phyloP scores from a whole-genome alignment of 2,888 invertebrate genomes.

The Nomada ferruginata region DNA sequence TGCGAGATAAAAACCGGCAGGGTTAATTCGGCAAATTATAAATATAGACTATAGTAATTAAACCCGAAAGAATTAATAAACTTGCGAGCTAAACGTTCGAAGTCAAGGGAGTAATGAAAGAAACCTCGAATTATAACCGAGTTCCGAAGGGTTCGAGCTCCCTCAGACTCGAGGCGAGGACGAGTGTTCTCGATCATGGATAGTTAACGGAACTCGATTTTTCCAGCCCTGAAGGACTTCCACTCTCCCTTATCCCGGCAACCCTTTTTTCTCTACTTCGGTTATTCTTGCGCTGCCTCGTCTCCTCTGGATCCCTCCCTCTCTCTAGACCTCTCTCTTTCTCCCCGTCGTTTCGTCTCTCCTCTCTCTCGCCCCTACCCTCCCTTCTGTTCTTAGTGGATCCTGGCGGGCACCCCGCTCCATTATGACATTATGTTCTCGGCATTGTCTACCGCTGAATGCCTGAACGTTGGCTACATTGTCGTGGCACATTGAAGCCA shows the following conservation, averaged over 20 bases:
- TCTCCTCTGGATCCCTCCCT: constrained; percentile 4
- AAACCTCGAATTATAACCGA: neutral
- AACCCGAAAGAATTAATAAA: neutral
- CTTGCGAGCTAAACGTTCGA: neutral
- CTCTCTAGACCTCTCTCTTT: neutral
- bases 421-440: constrained; percentile 83
- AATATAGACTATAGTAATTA: neutral
- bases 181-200: constrained; percentile 72
- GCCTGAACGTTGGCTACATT: constrained; percentile 83
- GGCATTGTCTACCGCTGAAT: constrained; percentile 82
- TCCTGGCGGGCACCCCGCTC: constrained; percentile 76
- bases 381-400: constrained; percentile 69
- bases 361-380: constrained; percentile 24
- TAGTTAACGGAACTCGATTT: constrained; percentile 73
- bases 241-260: constrained; percentile 15
- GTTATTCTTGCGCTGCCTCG: constrained; percentile 36
- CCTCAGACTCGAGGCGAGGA: constrained; percentile 34
- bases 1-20: too few species aligned
- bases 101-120: neutral
- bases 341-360: constrained; percentile 5
- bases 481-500: constrained; percentile 81
- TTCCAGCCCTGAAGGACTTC: constrained; percentile 32
- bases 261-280: constrained; percentile 43
- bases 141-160: constrained; percentile 14
- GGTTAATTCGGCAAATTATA: too few species aligned